Evolutionary conservation across 2,113 vertebrate species (phyloP), one percentile per base, ranked within the genome.

Genomic region (Protobothrops mucrosquamatus): DNA sequence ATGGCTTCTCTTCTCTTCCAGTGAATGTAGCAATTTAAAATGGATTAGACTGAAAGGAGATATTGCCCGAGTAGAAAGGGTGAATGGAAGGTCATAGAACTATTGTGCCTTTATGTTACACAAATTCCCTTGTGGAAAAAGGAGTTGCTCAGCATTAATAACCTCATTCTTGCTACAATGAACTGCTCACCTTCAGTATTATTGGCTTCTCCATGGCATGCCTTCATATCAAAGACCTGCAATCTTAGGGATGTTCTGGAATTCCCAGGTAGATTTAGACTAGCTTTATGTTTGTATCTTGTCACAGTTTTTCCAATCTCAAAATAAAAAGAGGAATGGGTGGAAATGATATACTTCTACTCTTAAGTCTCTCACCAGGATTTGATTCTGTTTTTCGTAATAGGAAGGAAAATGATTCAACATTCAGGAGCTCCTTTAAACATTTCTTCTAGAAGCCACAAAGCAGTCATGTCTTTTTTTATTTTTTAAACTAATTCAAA

Each of bases 41-140:
- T 52, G 91, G 29, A n/a, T 23, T 69, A 24, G 29, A 57, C 18
- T 64, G 56, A 87, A 87, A 43, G n/a, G 39, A 85, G 74, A 85
- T 54, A 88, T 0, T 1, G 89, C 56, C 54, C 23, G 0, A 0
- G 52, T 64, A 93, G 56, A 95, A 91, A 94, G 61, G 91, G 48
- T 93, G 91, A 95, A 96, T 55, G 57, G 92, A 46, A 20, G 46
- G n/a, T 94, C 55, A 18, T 11, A 61, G 87, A 92, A 94, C 95
- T 74, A 85, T 34, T 22, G 26, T 55, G 91, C 92, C 56, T 88
- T 92, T 64, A 48, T 39, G 86, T 29, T 89, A 61, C 43, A 95
- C n/a, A 90, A 57, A 92, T 56, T 56, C 20, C 39, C 59, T 34
- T 87, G 86, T 34, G 94, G 92, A 94, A 94, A 90, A 34, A 0